Base-by-base conservation (phyloP, 2,888 invertebrate genomes). In the Dimorphilus gyrociliatus region DNA sequence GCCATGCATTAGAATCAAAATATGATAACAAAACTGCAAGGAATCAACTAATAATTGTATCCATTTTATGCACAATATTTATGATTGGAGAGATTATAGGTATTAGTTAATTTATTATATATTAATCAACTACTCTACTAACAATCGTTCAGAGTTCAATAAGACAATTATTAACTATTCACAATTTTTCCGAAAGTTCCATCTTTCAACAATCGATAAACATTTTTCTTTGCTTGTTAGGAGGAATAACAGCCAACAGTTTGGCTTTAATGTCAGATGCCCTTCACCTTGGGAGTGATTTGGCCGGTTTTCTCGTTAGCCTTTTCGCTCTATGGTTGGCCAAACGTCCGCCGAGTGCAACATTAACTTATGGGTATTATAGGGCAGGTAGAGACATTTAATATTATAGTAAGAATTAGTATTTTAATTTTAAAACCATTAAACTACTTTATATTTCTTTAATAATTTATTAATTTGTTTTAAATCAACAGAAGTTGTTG, bases 291-390 rank as follows among this genome's bases (percentile, higher is more conserved):
- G 72, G 92, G 43, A 90, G 92, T 45, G 94, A 97, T 67, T 85
- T 97, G 60, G 86, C 88, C 38, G 85, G 90, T 52, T 97, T 97
- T 64, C 81, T 94, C 78, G 90, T 97, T 63, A 92, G 92, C n/a
- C 66, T 97, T 41, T 82, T 94, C 64, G 79, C 88, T 1, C 64
- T 90, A 41, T 86, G 80, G 75, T 73, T 88, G 29, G 77, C 85
- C 1, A 72, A 72, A 39, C 70, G 82, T 47, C 81, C 82, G 0
- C 74, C 86, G 1, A 81, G 84, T 0, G 74, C 75, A 48, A 72
- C 72, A 51, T 84, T 92, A 84, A 78, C 82, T 25, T 94, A 90
- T 66, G 72, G 72, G 4, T 92, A 84, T 78, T 82, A 92, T 62
- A 71, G 94, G 32, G 88, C 90, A 1, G 88, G 88, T 67, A 40